Conservation (phyloP, 2,113 vertebrate genomes). For the Cavia porcellus region DNA sequence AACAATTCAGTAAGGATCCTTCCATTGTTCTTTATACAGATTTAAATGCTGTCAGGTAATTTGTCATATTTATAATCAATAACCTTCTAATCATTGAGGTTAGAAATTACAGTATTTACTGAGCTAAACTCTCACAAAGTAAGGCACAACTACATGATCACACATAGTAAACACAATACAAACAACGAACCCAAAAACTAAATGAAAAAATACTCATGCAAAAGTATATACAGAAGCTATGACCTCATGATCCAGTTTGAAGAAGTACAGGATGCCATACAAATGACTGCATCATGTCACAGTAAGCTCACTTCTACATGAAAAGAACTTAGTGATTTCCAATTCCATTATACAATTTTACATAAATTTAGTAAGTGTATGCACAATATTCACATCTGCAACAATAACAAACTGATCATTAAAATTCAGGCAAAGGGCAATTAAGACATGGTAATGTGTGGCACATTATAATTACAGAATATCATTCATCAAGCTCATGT, state of each 20-base stretch:
- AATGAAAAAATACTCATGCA: conserved; percentile 89
- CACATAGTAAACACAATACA: conserved; percentile 88
- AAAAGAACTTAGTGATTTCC: conserved; percentile 85
- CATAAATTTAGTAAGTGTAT: conserved; percentile 86
- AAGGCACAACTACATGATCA: conserved; percentile 94
- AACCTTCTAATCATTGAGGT: conserved; percentile 82
- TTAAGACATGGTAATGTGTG: conserved; percentile 83
- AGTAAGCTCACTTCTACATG: conserved; percentile 85
- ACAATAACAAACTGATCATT: conserved; percentile 86
- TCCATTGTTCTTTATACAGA: conserved; percentile 84
- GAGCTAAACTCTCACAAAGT: conserved; percentile 88
- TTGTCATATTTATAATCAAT: conserved; percentile 83
- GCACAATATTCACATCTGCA: conserved; percentile 91
- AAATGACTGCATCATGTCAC: conserved; percentile 81
- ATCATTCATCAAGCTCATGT: conserved; percentile 80
- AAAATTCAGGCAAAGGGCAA: conserved; percentile 85
- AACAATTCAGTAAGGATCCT: conserved; percentile 89
- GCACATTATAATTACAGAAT: conserved; percentile 81
- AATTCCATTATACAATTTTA: conserved; percentile 87
- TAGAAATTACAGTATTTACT: conserved; percentile 87
- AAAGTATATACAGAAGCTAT: conserved; percentile 84
- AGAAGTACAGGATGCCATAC: conserved; percentile 87
- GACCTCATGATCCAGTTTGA: conserved; percentile 89
- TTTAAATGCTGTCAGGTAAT: conserved; percentile 74
- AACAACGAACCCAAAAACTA: conserved; percentile 82